Evolutionary conservation across 2,888 invertebrate genomes (phyloP), one percentile per base, ranked within the genome.

Genomic region (Terebella lapidaria): DNA sequence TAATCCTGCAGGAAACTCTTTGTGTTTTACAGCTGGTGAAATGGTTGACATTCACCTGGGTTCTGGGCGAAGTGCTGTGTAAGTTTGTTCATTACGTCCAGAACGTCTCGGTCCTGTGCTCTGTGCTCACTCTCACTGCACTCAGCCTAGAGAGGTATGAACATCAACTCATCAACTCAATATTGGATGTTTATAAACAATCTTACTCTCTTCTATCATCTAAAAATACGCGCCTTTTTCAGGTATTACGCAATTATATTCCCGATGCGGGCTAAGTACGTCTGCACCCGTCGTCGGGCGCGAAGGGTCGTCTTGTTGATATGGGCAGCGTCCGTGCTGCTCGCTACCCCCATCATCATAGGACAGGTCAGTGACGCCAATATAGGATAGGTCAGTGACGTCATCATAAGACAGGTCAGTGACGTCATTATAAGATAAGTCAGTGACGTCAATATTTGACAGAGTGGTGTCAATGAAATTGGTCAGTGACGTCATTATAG

Each of bases 221-320:
- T n/a, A n/a, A n/a, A n/a, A n/a, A n/a, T n/a, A n/a, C n/a, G n/a
- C n/a, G n/a, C n/a, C n/a, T n/a, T n/a, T n/a, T 49, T 24, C 80
- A 88, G 88, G 74, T 87, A 87, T 77, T 86, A 87, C 71, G 88
- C 87, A 51, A 88, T 88, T 61, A 85, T 87, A 25, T 86, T 87
- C 77, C 88, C 88, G 3, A 86, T 88, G 84, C 84, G 83, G 73
- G 87, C 87, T 30, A 86, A 87, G 71, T 87, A 86, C 75, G 83
- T 86, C 46, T 87, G 87, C 71, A 87, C 87, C n/a, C 85, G 86
- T 65, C 85, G 85, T 64, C 85, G 87, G 70, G 87, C 87, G 0
- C 83, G 84, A 64, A 82, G 83, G 66, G 84, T 87, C 54, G 85
- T 87, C 65, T 73, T 84, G 51, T 74, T 83, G 51, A 85, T 86